Evolutionary conservation across 92 coral and sea anemone species (phyloP).

Genomic region (Phymanthus crucifer): DNA sequence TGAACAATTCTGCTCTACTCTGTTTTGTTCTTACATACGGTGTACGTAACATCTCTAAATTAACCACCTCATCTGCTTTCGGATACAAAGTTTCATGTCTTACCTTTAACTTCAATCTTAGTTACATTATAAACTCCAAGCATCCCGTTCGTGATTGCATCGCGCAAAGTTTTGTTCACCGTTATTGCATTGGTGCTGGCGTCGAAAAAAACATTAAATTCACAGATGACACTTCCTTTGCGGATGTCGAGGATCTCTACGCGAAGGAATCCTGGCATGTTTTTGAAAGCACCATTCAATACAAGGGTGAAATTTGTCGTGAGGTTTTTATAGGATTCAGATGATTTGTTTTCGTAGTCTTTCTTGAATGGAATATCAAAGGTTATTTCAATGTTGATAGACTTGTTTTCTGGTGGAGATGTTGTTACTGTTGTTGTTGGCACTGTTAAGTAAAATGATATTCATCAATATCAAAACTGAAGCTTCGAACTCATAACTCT

Average conservation of each 20-base stretch:
- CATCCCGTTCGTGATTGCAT: conserved; percentile 36
- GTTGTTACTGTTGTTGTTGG: no score
- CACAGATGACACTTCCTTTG: conserved; percentile 72
- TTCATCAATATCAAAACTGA: no score
- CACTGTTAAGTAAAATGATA: no score
- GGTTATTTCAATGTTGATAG: conserved; percentile 49
- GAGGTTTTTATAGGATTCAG: conserved; percentile 42
- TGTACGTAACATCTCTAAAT: no score
- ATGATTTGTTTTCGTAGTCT: conserved; percentile 45
- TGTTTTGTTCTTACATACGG: no score
- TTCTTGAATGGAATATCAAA: conserved; percentile 31
- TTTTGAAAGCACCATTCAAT: conserved; percentile 19
- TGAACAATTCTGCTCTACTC: no score
- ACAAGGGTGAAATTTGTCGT: conserved; percentile 15
- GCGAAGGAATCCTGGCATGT: conserved; percentile 41
- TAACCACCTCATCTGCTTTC: no score
- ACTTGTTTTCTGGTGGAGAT: conserved; percentile 32
- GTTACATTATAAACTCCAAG: conserved; percentile 30
- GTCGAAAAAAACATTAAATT: conserved; percentile 48
- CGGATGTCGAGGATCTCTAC: conserved; percentile 37
- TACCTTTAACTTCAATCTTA: conserved; percentile 47
- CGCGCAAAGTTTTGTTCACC: conserved; percentile 22
- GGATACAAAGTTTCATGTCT: no score
- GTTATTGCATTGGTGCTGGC: conserved; percentile 28
- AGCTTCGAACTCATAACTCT: no score